Evolutionary conservation across 2,113 vertebrate species (phyloP), one percentile per base, ranked within the genome.

Genomic region (Nymphicus hollandicus): DNA sequence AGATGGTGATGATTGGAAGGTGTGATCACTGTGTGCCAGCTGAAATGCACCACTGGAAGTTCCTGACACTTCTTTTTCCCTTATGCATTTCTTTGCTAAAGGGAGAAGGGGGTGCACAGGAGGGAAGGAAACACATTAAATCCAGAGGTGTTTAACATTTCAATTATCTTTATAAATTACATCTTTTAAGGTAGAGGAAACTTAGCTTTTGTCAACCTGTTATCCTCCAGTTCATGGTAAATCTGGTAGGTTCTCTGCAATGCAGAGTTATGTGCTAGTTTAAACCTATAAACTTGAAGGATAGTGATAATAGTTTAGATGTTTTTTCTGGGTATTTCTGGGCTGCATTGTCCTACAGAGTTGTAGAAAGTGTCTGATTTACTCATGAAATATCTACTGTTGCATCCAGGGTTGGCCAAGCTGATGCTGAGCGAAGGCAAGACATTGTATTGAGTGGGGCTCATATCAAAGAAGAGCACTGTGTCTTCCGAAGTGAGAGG

Each of bases 361-460:
- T 7, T 91, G 63, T 13, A 16, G 28, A 3, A 79, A 81, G 20
- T 89, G 61, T 69, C 52, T 87, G 65, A 53, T 64, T 63, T 93
- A 61, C 72, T 84, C 65, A 80, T 94, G 74, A 94, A 91, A 89
- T 41, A 8, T 65, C 61, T 88, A 93, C 9, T 77, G 27, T 86
- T 89, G 81, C 58, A 31, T n/a, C 16, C 97, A 99, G 99, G 98
- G 99, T 99, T 76, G 99, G 99, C 76, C 99, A 99, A 76, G 98
- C 99, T 11, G 99, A 99, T 39, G 98, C 99, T 12, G 99, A 99
- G 91, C 98, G 99, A 78, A 98, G 99, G 58, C 99, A 99, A 92
- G 99, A 99, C 97, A 99, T 99, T 6, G 99, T 99, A 23, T 96
- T 99, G 88, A 99, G 99, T 17, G 99, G 99, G 18, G 99, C 99